A percentile compares a stretch with the other conserved stretches of the same genome.
Evolutionary conservation across 2,888 invertebrate species (phyloP).

Genomic region (Blomia tropicalis): DNA sequence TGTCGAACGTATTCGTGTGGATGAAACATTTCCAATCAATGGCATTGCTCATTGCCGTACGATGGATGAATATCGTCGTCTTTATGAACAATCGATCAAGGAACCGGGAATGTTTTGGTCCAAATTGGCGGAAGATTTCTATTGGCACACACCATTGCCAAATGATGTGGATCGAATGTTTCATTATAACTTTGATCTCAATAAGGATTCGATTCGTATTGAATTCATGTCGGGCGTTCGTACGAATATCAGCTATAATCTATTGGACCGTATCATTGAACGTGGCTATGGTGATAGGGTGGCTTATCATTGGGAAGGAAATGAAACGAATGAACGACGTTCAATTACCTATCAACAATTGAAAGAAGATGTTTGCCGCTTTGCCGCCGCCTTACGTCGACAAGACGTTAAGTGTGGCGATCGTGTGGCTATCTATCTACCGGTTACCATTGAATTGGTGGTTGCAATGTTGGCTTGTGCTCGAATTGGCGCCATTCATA

Average conservation of each 20-base stretch:
- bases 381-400: conserved; percentile 71
- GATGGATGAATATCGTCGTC: conserved; percentile 57
- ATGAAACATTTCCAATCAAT: not conserved
- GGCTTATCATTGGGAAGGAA: conserved; percentile 96
- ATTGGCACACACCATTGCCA: conserved; percentile 57
- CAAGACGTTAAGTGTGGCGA: conserved; percentile 59
- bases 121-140: conserved; percentile 71
- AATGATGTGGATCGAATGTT: conserved; percentile 63
- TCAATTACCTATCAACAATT: conserved; percentile 73
- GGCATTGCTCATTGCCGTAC: conserved; percentile 44
- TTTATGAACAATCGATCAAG: conserved; percentile 69
- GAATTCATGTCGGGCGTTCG: conserved; percentile 89
- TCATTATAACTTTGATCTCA: conserved; percentile 75
- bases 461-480: conserved; percentile 89
- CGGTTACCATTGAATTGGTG: conserved; percentile 85
- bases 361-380: conserved; percentile 69
- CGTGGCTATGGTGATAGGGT: conserved; percentile 74
- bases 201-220: conserved; percentile 70
- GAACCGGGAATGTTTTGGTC: conserved; percentile 84
- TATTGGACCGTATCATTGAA: conserved; percentile 75
- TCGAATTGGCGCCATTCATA: conserved; percentile 88
- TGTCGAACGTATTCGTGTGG: conserved; percentile 1
- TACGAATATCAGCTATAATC: conserved; percentile 89
- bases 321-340: conserved; percentile 78
- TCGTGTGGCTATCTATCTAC: conserved; percentile 91